Evolutionary conservation across 1,140 invertebrate genomes (phyloP).

Genomic region (Diachasma alloeum): DNA sequence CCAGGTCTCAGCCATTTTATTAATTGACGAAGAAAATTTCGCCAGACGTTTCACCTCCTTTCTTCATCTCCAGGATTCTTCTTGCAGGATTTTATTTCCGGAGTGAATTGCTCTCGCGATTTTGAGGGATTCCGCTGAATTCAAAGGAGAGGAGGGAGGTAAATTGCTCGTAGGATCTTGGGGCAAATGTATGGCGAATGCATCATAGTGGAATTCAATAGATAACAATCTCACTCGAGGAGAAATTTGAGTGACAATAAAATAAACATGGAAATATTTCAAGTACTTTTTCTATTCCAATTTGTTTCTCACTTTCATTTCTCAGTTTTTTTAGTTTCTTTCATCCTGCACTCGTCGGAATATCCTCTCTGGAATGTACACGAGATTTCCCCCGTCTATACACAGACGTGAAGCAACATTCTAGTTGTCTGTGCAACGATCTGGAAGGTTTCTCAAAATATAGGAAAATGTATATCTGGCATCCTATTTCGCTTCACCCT

Average conservation of each 20-base stretch:
- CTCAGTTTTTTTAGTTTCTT: neutral
- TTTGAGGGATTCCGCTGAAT: too few relatives aligned
- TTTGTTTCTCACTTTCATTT: neutral
- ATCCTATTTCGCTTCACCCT: neutral
- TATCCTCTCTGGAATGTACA: neutral
- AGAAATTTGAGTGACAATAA: neutral
- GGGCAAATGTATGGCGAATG: neutral
- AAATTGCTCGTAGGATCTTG: neutral
- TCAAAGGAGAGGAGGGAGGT: constrained; percentile 4
- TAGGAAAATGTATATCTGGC: constrained; percentile 1
- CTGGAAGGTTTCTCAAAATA: constrained; percentile 2
- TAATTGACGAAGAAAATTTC: constrained; percentile 27
- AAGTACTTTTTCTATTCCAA: neutral
- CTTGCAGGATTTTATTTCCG: neutral
- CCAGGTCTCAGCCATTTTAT: constrained; percentile 36
- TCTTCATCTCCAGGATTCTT: constrained; percentile 8
- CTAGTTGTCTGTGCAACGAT: neutral
- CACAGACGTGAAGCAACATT: neutral
- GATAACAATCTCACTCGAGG: neutral
- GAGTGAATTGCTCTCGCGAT: too few relatives aligned
- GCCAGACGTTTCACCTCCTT: constrained; percentile 4
- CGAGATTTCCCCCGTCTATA: neutral
- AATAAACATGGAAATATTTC: constrained; percentile 13
- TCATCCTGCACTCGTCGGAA: neutral
- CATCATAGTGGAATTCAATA: neutral